phyloP scores from a whole-genome alignment of 2,888 invertebrate genomes.

The Drosophila flavopinicola region DNA sequence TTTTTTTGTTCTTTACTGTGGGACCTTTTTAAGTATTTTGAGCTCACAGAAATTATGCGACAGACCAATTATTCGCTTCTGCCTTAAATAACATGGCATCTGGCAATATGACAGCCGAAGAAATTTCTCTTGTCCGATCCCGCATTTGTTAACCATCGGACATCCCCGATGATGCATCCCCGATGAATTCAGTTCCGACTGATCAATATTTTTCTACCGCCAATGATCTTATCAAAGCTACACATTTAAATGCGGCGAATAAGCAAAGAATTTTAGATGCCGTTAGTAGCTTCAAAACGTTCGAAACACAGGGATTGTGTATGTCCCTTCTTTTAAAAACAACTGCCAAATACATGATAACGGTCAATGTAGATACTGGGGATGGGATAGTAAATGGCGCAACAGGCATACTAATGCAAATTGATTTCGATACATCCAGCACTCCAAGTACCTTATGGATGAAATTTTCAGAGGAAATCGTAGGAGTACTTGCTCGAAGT shows the following conservation, averaged over 20 bases:
- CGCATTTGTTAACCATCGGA: no score
- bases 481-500: conserved; percentile 1
- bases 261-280: background rate
- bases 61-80: conserved; percentile 7
- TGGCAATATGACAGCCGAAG: background rate
- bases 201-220: conserved; percentile 1
- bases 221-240: conserved; percentile 1
- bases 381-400: background rate
- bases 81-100: conserved; percentile 17
- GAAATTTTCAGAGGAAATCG: conserved; percentile 2
- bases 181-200: background rate
- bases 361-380: background rate
- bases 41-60: conserved; percentile 14
- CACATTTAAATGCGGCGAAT: background rate
- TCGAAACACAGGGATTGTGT: background rate
- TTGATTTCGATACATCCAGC: background rate
- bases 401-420: background rate
- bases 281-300: background rate
- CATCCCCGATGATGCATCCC: no score
- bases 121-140: background rate
- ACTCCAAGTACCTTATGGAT: conserved; percentile 4
- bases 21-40: conserved; percentile 12
- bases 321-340: no score
- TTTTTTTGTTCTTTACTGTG: no score
- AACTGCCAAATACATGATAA: no score